Evolutionary conservation across 2,113 vertebrate species (phyloP), one percentile per base, ranked within the genome.

Genomic region (Oryzias javanicus): DNA sequence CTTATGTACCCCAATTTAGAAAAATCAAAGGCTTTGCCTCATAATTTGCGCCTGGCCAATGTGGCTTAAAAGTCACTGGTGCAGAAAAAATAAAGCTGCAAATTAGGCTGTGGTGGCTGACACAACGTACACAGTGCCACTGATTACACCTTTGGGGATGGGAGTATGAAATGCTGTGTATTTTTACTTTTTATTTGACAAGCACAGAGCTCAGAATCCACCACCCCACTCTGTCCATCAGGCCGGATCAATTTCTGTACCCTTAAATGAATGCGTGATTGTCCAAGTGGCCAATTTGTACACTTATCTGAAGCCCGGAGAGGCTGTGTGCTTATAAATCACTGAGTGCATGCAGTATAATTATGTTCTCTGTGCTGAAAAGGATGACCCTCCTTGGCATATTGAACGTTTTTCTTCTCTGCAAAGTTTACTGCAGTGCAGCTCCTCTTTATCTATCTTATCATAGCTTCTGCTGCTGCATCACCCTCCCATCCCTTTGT

Each of bases 101-200:
- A 78, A 88, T 88, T 79, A 78, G 68, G 35, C 48, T 58, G 64
- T 67, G 60, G 61, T 6, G 45, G 64, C 63, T 70, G 67, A 58
- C 60, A 50, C 60, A 52, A 66, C 46, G 61, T 72, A 59, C 53
- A 60, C 51, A 3, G 66, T 70, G 15, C 25, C 44, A 65, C 65
- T 76, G 78, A 83, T 82, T 82, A 47, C 47, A 60, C 53, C 52
- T 54, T 68, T 60, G 49, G 59, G 60, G 67, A 63, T 19, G 14
- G 24, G 55, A 49, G 66, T 64, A 55, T 60, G 42, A 67, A 54
- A 42, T 42, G 50, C 19, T 20, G 45, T n/a, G 68, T 63, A 45
- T 50, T 61, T 16, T 22, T 55, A 41, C 42, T 71, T 54, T 79
- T 53, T 58, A 68, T 74, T 79, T 68, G 42, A 74, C 76, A 75